A percentile compares a stretch with the other conserved stretches of the same genome.
Conservation (phyloP, 2,888 invertebrate species). For the Catotricha subobsoleta region DNA sequence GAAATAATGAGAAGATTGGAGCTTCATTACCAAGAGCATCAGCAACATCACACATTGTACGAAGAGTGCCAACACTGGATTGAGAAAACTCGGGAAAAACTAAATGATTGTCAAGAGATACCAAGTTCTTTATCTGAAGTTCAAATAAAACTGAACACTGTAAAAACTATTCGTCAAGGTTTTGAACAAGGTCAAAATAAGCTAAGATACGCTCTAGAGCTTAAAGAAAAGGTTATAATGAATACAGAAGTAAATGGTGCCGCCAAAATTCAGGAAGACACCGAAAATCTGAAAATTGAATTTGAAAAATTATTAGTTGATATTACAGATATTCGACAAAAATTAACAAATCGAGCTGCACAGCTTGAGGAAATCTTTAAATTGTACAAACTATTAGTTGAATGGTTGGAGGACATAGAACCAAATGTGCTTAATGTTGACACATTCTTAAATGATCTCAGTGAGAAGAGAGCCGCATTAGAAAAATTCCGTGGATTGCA, state of each 20-base stretch:
- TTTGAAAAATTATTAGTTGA: slow-evolving; percentile 74
- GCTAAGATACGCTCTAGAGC: slow-evolving; percentile 64
- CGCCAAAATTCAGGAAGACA: slow-evolving; percentile 78
- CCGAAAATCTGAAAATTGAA: slow-evolving; percentile 71
- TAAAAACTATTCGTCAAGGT: slow-evolving; percentile 75
- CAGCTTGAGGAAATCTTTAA: slow-evolving; percentile 79
- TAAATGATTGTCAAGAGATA: slow-evolving; percentile 62
- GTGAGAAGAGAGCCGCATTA: slow-evolving; percentile 74
- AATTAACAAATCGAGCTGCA: slow-evolving; percentile 51
- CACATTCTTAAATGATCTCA: slow-evolving; percentile 63
- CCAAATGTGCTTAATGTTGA: slow-evolving; percentile 56
- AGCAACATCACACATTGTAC: slow-evolving; percentile 80
- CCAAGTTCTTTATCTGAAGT: slow-evolving; percentile 69
- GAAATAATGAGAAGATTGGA: slow-evolving; percentile 86
- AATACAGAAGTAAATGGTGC: slow-evolving; percentile 82
- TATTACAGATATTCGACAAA: slow-evolving; percentile 59
- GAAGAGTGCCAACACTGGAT: slow-evolving; percentile 91
- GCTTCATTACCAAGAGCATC: slow-evolving; percentile 85
- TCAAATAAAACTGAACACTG: slow-evolving; percentile 65
- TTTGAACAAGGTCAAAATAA: slow-evolving; percentile 85
- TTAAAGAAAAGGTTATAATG: slow-evolving; percentile 84
- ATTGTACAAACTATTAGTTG: slow-evolving; percentile 57
- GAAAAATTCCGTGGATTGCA: slow-evolving; percentile 74
- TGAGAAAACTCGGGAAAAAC: slow-evolving; percentile 70
- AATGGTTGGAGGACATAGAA: slow-evolving; percentile 81